Conservation (phyloP, 2,888 invertebrate species). For the Pogonocherus hispidulus region DNA sequence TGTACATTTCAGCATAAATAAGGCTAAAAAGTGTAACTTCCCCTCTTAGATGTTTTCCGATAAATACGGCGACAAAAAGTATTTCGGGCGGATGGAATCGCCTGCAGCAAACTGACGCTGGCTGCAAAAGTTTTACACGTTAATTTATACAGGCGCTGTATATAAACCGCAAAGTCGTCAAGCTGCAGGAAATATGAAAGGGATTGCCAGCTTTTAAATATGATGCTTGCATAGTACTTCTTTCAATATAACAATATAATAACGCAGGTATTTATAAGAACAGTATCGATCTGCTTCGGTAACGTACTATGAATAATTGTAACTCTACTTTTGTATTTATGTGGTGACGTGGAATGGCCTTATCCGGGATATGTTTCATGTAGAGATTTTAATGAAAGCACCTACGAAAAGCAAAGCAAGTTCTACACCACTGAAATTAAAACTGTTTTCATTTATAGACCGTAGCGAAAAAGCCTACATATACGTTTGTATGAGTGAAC, state of each 20-base stretch:
- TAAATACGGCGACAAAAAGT: constrained; percentile 2
- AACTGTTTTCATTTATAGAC: constrained; percentile 19
- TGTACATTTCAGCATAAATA: background rate
- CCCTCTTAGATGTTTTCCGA: constrained; percentile 2
- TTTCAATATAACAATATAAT: too few species aligned
- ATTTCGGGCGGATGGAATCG: background rate
- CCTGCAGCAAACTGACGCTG: background rate
- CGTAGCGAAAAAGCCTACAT: background rate
- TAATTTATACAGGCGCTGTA: background rate
- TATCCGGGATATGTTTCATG: too few species aligned
- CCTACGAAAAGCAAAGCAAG: background rate
- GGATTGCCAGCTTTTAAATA: background rate
- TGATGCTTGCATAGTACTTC: too few species aligned
- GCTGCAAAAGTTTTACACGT: constrained; percentile 1
- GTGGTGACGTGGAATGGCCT: too few species aligned
- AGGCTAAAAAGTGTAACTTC: background rate
- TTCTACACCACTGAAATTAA: constrained; percentile 5
- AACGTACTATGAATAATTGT: too few species aligned
- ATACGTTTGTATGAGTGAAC: constrained; percentile 1
- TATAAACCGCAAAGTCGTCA: background rate
- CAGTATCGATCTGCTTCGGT: too few species aligned
- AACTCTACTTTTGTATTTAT: too few species aligned
- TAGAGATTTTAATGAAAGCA: background rate
- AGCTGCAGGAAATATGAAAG: background rate
- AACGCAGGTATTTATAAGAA: too few species aligned